Conservation (phyloP, 2,888 invertebrate genomes). For the Caenorhabditis macrosperma region DNA sequence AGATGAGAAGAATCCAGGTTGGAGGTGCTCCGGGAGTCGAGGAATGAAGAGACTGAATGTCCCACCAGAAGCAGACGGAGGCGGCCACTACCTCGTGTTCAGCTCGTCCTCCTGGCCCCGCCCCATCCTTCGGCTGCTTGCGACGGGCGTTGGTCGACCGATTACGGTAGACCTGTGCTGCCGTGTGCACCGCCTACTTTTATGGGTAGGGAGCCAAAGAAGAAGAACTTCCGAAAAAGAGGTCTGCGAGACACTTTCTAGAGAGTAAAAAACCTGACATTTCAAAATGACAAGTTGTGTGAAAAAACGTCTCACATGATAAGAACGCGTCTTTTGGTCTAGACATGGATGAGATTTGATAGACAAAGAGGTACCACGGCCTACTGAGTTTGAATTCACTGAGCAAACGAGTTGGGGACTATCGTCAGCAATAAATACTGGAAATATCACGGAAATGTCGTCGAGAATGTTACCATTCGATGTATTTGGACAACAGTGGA, state of each 20-base stretch:
- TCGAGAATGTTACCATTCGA: no score
- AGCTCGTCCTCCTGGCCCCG: constrained; percentile 52
- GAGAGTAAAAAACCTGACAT: background rate
- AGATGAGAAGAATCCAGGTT: background rate
- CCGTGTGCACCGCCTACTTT: constrained; percentile 56
- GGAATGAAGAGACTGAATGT: constrained; percentile 38
- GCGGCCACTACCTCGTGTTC: constrained; percentile 55
- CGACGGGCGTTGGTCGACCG: constrained; percentile 49
- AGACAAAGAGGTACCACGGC: constrained; percentile 15
- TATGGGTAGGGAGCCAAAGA: background rate
- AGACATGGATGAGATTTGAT: background rate
- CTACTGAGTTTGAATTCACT: no score
- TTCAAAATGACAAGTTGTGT: background rate
- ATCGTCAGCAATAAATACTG: background rate
- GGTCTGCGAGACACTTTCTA: background rate
- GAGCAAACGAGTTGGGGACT: no score
- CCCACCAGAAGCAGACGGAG: constrained; percentile 53
- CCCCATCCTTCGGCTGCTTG: constrained; percentile 41
- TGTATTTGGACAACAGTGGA: no score
- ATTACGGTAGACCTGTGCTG: constrained; percentile 55
- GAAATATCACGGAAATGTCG: background rate
- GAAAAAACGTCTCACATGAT: constrained; percentile 13
- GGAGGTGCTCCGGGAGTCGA: background rate
- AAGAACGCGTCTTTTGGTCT: constrained; percentile 43
- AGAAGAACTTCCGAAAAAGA: background rate